Base-by-base conservation (phyloP, 2,113 vertebrate genomes). In the Entelurus aequoreus region DNA sequence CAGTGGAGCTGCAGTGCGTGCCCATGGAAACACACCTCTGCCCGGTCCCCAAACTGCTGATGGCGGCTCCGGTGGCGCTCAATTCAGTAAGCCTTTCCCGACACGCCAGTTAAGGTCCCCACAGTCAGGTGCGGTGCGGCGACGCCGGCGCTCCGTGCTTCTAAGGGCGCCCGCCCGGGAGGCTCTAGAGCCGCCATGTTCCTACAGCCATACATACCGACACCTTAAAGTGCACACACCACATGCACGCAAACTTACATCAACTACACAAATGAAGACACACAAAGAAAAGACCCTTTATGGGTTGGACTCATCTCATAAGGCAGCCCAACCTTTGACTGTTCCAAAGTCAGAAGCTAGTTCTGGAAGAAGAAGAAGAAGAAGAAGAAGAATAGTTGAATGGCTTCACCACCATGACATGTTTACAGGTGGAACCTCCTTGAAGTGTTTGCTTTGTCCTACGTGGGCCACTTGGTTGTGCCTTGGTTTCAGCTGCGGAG, bases 21-120 rank as follows among this genome's bases (percentile, higher is more conserved):
- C 93, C 92, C 69, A 79, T 93, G 90, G 92, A 94, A 92, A 90
- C 90, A 87, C 90, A 94, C 92, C 93, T 92, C 92, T 93, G 93
- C 80, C 93, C 90, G 75, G 57, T 90, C 66, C 84, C 89, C 57
- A 90, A 92, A 82, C 68, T 90, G 78, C 80, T 90, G 77, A 63
- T 89, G 77, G 85, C 90, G 37, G 90, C 87, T 14, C 94, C 91
- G 74, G 91, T 92, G 89, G 91, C 91, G 68, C 92, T 92, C 71
- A 92, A 92, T 87, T 92, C 94, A 89, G 92, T 96, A 93, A 94
- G 91, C 90, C 88, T 93, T 87, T 87, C 91, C 87, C 92, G 81
- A 92, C 91, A 93, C 88, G 89, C 93, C 86, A 92, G 91, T 90
- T 96, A 95, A 93, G 88, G 62, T 14, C 48, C 76, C 74, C 65